Evolutionary conservation across 2,888 invertebrate species (phyloP), one percentile per base, ranked within the genome.

Genomic region (Tetanocera ferruginea): DNA sequence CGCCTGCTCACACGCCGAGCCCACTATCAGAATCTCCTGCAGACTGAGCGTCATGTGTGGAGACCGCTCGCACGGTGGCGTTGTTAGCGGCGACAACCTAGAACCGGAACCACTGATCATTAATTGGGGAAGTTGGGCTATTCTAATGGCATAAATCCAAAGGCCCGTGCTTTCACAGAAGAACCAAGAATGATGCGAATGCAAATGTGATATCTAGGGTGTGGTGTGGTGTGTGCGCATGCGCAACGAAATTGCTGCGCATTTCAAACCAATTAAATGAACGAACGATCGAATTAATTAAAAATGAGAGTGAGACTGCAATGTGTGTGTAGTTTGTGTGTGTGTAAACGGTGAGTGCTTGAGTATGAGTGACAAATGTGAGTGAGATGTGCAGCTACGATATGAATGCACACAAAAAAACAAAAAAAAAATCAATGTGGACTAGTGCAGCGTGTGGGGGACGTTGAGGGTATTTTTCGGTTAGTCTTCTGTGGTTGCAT

Each of bases 1-100:
- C 49, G 97, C 96, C 92, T 98, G 98, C 87, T 97, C 96, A 82
- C 95, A 93, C 85, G 95, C 95, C 89, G 97, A 97, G 78, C 98
- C 98, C 78, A 98, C 94, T 82, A 98, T 97, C 78, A 98, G 91
- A 82, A 97, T 97, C 91, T 98, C 98, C 91, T 98, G 97, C 67
- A 98, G 92, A 52, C 94, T 94, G 82, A 98, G 92, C 87, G 94
- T 95, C 94, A 97, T 95, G 84, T 95, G 94, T 80, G 95, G 93
- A 52, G 95, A 94, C 86, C 96, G 94, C 89, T 98, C 98, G 84
- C 97, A 93, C 51, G 96, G 96, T 79, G 97, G 97, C 81, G 95
- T 96, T 82, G 95, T 95, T 83, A 95, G 90, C 51, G 95, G 94
- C 82, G 95, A 95, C 86, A 98, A 92, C 89, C 96, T 95, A 90